Percentiles rank a stretch among this genome's conserved stretches.
Evolutionary conservation across 1,140 invertebrate species (phyloP).

Genomic region (Drosophila lini): DNA sequence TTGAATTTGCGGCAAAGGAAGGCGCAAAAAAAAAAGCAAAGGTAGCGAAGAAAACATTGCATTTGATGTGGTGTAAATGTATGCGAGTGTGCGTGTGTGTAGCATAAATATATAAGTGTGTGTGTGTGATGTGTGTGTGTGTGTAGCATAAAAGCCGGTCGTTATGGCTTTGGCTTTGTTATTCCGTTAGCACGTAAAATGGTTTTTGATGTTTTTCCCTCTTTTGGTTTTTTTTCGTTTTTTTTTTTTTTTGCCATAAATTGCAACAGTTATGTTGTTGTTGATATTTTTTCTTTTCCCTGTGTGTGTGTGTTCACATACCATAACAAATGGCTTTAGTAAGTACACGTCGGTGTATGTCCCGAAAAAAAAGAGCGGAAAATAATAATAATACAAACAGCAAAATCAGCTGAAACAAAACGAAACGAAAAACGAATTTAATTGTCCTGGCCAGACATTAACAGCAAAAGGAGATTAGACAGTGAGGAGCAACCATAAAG

Average conservation of each 20-base stretch:
- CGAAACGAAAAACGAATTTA: constrained; percentile 24
- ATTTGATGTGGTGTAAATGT: constrained; percentile 61
- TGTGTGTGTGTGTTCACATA: constrained; percentile 9
- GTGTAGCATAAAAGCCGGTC: constrained; percentile 53
- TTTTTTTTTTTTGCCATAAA: constrained; percentile 51
- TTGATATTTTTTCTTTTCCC: not conserved
- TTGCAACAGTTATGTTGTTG: constrained; percentile 56
- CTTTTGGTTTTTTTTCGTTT: not conserved
- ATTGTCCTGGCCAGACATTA: constrained; percentile 41
- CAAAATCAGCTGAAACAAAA: constrained; percentile 32
- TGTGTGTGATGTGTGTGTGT: not conserved
- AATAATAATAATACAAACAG: constrained; percentile 9
- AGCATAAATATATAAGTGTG: not conserved
- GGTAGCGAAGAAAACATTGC: constrained; percentile 54
- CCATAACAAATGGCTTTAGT: constrained; percentile 44
- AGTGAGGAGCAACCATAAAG: not conserved
- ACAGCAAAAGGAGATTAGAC: constrained; percentile 22
- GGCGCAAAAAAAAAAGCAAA: constrained; percentile 41
- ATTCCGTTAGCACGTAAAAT: constrained; percentile 77
- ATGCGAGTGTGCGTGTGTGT: constrained; percentile 16
- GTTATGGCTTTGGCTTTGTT: constrained; percentile 67
- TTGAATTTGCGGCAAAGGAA: constrained; percentile 75
- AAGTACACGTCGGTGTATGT: constrained; percentile 28
- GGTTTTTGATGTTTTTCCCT: constrained; percentile 57
- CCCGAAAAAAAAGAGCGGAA: not conserved